These are phyloP conservation scores for Actinostola sp. DNA, from an alignment of 92 coral and sea anemone species.

Conservation along the genomic window DNA sequence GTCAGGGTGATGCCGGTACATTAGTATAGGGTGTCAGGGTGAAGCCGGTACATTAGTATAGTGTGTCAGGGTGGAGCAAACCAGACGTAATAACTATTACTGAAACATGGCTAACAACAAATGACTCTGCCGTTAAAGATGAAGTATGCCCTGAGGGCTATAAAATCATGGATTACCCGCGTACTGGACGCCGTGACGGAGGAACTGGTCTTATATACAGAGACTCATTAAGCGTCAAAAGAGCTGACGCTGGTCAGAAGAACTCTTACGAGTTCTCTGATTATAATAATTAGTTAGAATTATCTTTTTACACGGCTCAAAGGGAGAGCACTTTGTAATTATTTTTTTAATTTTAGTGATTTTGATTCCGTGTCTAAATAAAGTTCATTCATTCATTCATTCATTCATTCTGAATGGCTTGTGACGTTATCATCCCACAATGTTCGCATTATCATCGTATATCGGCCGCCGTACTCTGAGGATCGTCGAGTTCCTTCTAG, in stretches of 20 bases:
- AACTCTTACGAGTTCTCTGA: slow-evolving; percentile 40
- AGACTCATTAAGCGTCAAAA: slow-evolving; percentile 20
- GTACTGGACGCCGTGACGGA: slow-evolving; percentile 14
- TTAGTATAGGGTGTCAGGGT: no score
- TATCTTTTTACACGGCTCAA: no score
- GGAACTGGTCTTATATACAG: slow-evolving; percentile 37
- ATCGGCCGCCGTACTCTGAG: slow-evolving; percentile 52
- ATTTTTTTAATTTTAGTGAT: no score
- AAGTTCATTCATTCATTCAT: no score
- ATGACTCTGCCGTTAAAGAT: slow-evolving; percentile 20
- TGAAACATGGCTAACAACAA: slow-evolving; percentile 26
- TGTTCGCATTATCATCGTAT: slow-evolving; percentile 24
- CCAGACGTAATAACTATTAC: slow-evolving; percentile 14
- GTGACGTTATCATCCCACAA: slow-evolving; percentile 30
- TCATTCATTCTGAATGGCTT: slow-evolving; percentile 47
- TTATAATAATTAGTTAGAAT: no score
- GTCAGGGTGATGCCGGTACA: no score
- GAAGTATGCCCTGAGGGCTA: slow-evolving; percentile 28
- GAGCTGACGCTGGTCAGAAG: slow-evolving; percentile 21
- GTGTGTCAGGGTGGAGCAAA: no score
- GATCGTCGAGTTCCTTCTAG: slow-evolving; percentile 42
- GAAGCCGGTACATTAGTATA: no score
- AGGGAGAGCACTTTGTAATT: no score
- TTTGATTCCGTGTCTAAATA: no score
- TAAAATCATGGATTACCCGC: slow-evolving; percentile 23